Percentiles rank a stretch among this genome's conserved stretches.
These are phyloP conservation scores for Oenanthe melanoleuca DNA, from an alignment of 2,113 vertebrate species.

Conservation along the genomic window DNA sequence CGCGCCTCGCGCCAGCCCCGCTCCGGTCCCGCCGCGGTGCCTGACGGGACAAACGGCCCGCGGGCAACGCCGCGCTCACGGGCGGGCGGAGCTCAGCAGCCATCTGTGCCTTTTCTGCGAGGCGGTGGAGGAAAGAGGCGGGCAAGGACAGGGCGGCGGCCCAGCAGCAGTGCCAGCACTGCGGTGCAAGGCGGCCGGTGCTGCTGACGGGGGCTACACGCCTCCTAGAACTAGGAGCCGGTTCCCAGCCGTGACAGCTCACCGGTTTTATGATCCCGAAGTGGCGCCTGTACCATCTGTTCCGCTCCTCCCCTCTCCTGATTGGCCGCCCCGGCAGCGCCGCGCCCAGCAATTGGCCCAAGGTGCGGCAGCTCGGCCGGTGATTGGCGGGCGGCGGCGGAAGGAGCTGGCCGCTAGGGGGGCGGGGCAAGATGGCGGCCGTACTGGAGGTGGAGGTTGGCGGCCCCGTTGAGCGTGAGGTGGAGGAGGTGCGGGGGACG, in stretches of 20 bases:
- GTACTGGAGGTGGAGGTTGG: conserved; percentile 42
- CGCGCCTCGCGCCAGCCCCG: no score
- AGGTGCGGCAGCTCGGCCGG: rapidly evolving
- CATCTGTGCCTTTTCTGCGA: not conserved
- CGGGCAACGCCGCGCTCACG: not conserved
- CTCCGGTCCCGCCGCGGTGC: not conserved
- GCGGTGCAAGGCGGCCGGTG: not conserved
- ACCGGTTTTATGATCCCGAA: not conserved
- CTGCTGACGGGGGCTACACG: rapidly evolving
- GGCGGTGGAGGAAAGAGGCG: no score
- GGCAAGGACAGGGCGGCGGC: not conserved
- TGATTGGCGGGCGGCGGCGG: not conserved
- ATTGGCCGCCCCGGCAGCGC: rapidly evolving
- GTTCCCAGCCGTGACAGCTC: not conserved
- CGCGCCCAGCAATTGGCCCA: not conserved
- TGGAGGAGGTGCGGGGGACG: not conserved
- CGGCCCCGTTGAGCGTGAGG: not conserved
- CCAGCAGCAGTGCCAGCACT: rapidly evolving
- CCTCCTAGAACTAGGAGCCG: rapidly evolving
- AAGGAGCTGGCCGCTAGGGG: not conserved
- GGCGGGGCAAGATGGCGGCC: conserved; percentile 3
- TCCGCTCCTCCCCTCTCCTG: not conserved
- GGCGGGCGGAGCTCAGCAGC: not conserved
- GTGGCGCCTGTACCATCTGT: not conserved
- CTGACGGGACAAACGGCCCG: not conserved